A percentile compares a stretch with the other conserved stretches of the same genome.
phyloP scores from a whole-genome alignment of 2,113 vertebrate genomes.

The Otocyon megalotis region DNA sequence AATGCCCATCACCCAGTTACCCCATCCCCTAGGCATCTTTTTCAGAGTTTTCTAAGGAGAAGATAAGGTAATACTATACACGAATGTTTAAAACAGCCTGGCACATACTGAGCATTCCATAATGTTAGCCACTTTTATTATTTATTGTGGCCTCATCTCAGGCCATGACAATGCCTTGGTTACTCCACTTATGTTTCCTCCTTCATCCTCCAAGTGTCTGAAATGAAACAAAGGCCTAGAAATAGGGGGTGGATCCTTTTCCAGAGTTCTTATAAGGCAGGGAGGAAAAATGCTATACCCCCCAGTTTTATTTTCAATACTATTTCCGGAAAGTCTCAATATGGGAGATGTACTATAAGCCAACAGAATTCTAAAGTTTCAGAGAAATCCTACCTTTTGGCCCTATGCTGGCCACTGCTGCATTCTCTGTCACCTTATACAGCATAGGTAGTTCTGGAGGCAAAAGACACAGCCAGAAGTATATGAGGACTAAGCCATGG shows the following conservation, averaged over 20 bases:
- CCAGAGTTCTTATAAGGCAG: background rate
- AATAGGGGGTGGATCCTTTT: background rate
- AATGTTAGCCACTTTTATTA: background rate
- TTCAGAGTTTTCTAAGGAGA: background rate
- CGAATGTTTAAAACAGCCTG: background rate
- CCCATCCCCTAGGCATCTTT: background rate
- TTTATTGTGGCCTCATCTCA: background rate
- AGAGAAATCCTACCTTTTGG: background rate
- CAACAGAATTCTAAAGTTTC: background rate
- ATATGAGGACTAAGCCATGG: background rate
- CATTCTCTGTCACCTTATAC: background rate
- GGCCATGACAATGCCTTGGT: background rate
- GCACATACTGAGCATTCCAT: background rate
- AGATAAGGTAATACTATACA: background rate
- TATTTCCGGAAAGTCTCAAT: background rate
- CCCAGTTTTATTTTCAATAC: background rate
- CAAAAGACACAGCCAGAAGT: background rate
- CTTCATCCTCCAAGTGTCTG: background rate
- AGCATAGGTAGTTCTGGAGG: background rate
- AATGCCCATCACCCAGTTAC: background rate
- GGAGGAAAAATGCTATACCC: background rate
- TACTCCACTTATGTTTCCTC: background rate
- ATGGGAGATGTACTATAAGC: background rate
- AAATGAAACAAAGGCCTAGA: background rate
- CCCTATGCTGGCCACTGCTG: fast-evolving